A percentile compares a stretch with the other conserved stretches of the same genome.
Conservation (phyloP, 2,888 invertebrate genomes). For the Spilosoma lubricipeda region DNA sequence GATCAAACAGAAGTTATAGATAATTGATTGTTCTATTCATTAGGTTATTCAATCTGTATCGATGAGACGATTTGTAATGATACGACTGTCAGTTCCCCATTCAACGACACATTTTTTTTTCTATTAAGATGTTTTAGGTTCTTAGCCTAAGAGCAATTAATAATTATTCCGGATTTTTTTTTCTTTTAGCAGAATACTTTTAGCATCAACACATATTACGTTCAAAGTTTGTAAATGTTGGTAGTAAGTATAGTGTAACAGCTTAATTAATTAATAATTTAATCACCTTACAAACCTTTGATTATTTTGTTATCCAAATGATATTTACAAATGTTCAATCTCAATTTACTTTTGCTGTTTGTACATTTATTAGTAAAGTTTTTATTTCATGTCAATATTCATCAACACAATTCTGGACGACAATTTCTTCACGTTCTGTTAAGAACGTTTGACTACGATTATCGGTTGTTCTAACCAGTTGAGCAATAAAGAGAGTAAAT, state of each 20-base stretch:
- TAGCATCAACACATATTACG: background rate
- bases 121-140: background rate
- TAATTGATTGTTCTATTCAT: slow-evolving; percentile 21
- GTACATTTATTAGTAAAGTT: background rate
- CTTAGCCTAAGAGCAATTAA: background rate
- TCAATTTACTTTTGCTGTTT: no score
- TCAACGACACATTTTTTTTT: background rate
- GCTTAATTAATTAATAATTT: background rate
- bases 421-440: background rate
- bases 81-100: background rate
- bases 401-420: background rate
- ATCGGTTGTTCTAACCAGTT: no score
- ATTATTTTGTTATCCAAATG: no score
- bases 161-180: background rate
- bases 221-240: background rate
- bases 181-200: background rate
- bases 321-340: no score
- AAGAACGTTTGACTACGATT: background rate
- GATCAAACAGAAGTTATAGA: slow-evolving; percentile 22
- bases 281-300: background rate
- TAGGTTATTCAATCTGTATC: slow-evolving; percentile 9
- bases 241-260: background rate
- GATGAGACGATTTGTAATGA: background rate
- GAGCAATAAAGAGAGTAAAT: no score
- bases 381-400: background rate